Base-by-base conservation (phyloP, 2,888 invertebrate species). In the Xestia xanthographa region DNA sequence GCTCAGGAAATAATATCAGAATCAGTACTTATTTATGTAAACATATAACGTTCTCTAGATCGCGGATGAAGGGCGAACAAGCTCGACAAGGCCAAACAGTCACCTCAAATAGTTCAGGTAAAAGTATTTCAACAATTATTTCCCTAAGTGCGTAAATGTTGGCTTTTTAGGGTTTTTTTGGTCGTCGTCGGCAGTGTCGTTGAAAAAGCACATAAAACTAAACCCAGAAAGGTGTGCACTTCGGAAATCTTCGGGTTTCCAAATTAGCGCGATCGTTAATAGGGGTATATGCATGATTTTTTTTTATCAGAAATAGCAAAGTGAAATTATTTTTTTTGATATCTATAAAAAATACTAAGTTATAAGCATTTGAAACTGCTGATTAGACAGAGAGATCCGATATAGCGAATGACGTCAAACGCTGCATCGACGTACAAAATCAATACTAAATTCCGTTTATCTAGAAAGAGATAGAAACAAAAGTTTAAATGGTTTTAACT, bases 51-150 rank as follows among this genome's bases (percentile, higher is more conserved):
- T 81, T 81, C 84, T 73, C 81, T 6, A n/a, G 62, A 73, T 50
- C 34, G 41, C 74, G 29, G 56, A 70, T 58, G 66, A 79, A 83
- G 79, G 73, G 79, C 79, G 48, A 63, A 14, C 72, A n/a, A 34
- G 29, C 20, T 34, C 50, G 43, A 53, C 74, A 81, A 79, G 67
- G 82, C 56, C 56, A 65, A 63, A 67, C 48, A 58, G 50, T 66
- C 74, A 34, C 66, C 66, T 58, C 34, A n/a, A 73, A 73, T 50
- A 20, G 50, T 50, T 50, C n/a, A 26, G 8, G n/a, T 53, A 65
- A 67, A 76, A 38, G 34, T 77, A 62, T 4, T 20, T 41, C 14
- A 48, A 26, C 29, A 9, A 73, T 29, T 58, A 65, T 58, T 43
- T 66, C 5, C 11, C 2, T 17, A 29, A 17, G 34, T n/a, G 22